Base-by-base conservation (phyloP, 2,888 invertebrate species). In the Stenchaetothrips biformis region DNA sequence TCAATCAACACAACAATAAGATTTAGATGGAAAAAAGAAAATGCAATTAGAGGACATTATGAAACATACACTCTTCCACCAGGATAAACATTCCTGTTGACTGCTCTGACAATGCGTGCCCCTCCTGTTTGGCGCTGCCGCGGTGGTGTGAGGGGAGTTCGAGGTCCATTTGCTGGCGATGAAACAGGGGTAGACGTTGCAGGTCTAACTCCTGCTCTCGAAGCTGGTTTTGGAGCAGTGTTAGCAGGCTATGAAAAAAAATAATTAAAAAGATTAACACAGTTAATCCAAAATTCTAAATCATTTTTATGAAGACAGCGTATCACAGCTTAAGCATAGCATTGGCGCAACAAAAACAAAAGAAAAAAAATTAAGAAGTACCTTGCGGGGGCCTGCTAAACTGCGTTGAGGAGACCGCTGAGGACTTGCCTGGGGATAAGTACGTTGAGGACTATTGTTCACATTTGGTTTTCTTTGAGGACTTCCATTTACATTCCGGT, bases 391-490 rank as follows among this genome's bases (percentile, higher is more conserved):
- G 2, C 67, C 67, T 11, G 67, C 67, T 74, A 74, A 74, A 25
- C 67, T 74, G 67, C 67, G 67, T 21, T 74, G 67, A 21, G 67
- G 67, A 21, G 67, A 74, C 67, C 67, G 21, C 67, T 74, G 67
- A 74, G 67, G 67, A 74, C 67, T 74, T 74, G 67, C 11, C 67
- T 74, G 67, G 25, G 67, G 25, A 25, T 74, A 74, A 4, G 67
- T 74, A 11, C 25, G 67, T 21, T 74, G 67, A 1, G 67, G 67
- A 25, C 67, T 74, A 11, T 74, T 74, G 67, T 25, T 74, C 25
- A 74, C 67, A 11, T 11, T 25, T 74, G 67, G 67, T 25, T 74
- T 74, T 21, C 67, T 74, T 21, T 74, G 67, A 74, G 67, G 67
- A 25, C 67, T 74, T 0, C 67, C 67, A 25, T 74, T 74, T 11